Conservation (phyloP, 2,888 invertebrate genomes). For the Prosapia bicincta region DNA sequence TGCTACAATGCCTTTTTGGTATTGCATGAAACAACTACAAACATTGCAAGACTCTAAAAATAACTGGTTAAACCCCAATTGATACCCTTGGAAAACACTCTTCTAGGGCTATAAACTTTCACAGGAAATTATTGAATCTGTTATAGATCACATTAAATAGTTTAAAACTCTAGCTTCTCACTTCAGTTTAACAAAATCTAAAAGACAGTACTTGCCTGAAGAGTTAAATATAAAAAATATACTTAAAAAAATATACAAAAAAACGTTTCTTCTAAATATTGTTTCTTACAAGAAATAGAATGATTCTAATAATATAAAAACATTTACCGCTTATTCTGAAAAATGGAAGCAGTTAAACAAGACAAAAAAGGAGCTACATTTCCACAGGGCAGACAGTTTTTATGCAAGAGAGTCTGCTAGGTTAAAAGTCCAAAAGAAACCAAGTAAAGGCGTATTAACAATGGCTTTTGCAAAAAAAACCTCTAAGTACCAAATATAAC, state of each 20-base stretch:
- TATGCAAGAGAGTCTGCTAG: too few species aligned
- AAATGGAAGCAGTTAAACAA: too few species aligned
- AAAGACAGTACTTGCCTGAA: neutral
- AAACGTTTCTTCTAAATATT: neutral
- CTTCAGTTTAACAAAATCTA: neutral
- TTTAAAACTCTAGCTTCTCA: constrained; percentile 3
- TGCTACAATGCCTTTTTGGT: neutral
- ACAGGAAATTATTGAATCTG: neutral
- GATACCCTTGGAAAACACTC: too few species aligned
- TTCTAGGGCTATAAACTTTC: neutral
- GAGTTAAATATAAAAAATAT: neutral
- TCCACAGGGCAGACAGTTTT: too few species aligned
- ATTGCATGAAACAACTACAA: neutral
- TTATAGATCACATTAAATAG: neutral
- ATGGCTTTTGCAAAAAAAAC: too few species aligned
- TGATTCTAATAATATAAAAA: too few species aligned
- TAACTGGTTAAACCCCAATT: neutral
- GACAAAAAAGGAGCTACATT: too few species aligned
- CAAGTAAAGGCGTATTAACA: too few species aligned
- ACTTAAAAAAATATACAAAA: neutral
- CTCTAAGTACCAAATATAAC: too few species aligned
- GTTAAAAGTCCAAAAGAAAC: too few species aligned
- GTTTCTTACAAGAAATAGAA: constrained; percentile 18
- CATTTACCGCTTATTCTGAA: too few species aligned
- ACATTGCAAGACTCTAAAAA: constrained; percentile 2